Base-by-base conservation (phyloP, 2,888 invertebrate genomes). In the Drosophila atripex region DNA sequence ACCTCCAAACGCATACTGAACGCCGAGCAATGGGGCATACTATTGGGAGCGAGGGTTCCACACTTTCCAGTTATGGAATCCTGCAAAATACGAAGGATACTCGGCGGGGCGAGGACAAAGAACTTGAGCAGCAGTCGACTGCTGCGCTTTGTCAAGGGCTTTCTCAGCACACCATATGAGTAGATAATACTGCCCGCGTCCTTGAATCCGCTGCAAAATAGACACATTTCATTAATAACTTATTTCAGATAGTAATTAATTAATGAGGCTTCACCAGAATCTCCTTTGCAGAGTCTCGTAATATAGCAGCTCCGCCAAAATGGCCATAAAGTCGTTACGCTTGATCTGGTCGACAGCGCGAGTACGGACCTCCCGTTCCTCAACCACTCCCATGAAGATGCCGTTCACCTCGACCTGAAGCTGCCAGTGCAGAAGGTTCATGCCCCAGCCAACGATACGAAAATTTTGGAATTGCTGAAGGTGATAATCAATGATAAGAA, bases 401-500 rank as follows among this genome's bases (percentile, higher is more conserved):
- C 88, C 30, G 73, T 28, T 74, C 75, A 90, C 4, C 84, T 85
- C 65, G 7, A 82, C 9, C 3, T 72, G 25, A 73, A 86, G 14
- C 74, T 76, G n/a, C 87, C 85, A 65, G 71, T 77, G 55, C 77
- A 79, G 18, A 6, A 57, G 28, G 3, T 47, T 30, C 54, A 39
- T 65, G 53, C 0, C 68, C 63, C 63, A 84, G 61, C 23, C 65
- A 16, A 38, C 51, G 35, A 6, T 76, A 72, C 18, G 75, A 77
- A 64, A 86, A 5, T 11, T 65, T 18, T 4, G 53, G 61, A 89
- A 90, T 60, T 80, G 76, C 90, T 90, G 8, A 50, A 2, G 23
- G 1, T 18, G 23, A 1, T 18, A 14, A 23, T 12, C n/a, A 32
- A 47, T n/a, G 25, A 35, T 50, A 21, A 18, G 50, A 12, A 16